Percentiles rank a stretch among this genome's conserved stretches.
phyloP scores from a whole-genome alignment of 2,888 invertebrate species.

The Exocentrus adspersus region DNA sequence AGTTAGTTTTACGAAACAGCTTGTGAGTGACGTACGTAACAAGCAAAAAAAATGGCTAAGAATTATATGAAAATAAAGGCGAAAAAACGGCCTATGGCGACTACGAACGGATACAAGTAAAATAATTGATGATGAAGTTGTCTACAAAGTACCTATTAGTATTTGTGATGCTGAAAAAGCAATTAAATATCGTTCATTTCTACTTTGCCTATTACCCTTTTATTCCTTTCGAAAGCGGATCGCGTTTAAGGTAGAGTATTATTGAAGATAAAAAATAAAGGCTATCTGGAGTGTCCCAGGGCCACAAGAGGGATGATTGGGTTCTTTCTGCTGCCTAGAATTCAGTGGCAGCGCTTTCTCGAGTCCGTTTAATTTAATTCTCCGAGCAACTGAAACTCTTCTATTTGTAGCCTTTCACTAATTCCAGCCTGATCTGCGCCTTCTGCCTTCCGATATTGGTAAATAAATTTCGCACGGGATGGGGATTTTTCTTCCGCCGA shows the following conservation, averaged over 20 bases:
- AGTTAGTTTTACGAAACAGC: too few species aligned
- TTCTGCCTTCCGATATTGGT: background rate
- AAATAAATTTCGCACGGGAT: background rate
- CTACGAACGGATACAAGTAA: too few species aligned
- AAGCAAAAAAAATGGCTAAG: too few species aligned
- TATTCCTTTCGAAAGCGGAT: constrained; percentile 8
- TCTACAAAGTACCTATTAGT: too few species aligned
- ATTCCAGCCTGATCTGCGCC: constrained; percentile 8
- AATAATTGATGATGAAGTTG: too few species aligned
- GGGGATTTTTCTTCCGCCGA: background rate
- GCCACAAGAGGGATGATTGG: constrained; percentile 14
- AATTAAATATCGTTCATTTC: constrained; percentile 3
- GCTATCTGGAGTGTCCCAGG: constrained; percentile 19
- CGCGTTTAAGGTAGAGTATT: constrained; percentile 22
- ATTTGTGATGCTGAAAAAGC: too few species aligned
- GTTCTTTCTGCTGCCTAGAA: constrained; percentile 13
- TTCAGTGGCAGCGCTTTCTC: constrained; percentile 22
- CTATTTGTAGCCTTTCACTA: constrained; percentile 13
- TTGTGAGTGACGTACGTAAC: too few species aligned
- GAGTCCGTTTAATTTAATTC: constrained; percentile 17
- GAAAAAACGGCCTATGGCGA: too few species aligned
- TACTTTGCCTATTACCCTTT: constrained; percentile 10
- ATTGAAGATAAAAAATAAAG: constrained; percentile 22
- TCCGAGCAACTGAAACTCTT: constrained; percentile 14
- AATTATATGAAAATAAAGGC: too few species aligned